Conservation (phyloP, 2,113 vertebrate genomes). For the Speoplatyrhinus poulsoni region DNA sequence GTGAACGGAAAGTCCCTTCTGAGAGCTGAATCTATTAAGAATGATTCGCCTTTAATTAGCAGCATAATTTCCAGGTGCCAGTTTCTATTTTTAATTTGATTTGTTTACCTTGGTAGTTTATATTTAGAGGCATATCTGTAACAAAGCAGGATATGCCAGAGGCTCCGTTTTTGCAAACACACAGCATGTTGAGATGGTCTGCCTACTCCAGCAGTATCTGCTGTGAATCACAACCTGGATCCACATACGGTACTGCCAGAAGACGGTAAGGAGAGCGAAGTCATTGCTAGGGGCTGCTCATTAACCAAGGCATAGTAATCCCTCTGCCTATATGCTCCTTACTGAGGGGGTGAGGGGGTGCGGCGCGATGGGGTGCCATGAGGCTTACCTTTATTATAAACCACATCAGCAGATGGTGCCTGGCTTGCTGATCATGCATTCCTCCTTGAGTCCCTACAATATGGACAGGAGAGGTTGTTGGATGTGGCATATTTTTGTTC, state of each 20-base stretch:
- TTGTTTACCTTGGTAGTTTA: conserved; percentile 59
- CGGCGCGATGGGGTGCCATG: conserved; percentile 6
- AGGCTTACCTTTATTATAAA: conserved; percentile 63
- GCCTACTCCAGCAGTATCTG: conserved; percentile 43
- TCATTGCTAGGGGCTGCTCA: conserved; percentile 61
- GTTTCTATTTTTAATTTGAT: conserved; percentile 28
- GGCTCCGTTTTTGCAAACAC: conserved; percentile 33
- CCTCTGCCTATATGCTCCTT: conserved; percentile 53
- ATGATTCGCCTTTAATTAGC: conserved; percentile 75
- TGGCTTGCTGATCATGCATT: conserved; percentile 48
- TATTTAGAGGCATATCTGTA: conserved; percentile 59
- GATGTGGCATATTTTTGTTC: conserved; percentile 14
- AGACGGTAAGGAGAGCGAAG: conserved; percentile 45
- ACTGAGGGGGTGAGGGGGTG: conserved; percentile 30
- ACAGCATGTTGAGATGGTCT: conserved; percentile 29
- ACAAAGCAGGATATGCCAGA: conserved; percentile 57
- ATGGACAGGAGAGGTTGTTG: conserved; percentile 9
- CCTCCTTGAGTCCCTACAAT: conserved; percentile 12
- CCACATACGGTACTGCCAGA: conserved; percentile 38
- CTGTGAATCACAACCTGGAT: conserved; percentile 53
- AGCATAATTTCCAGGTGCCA: conserved; percentile 73
- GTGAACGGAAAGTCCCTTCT: conserved; percentile 43
- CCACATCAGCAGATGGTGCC: conserved; percentile 69
- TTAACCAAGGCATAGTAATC: conserved; percentile 75
- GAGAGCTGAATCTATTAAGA: conserved; percentile 73